Evolutionary conservation across 2,888 invertebrate genomes (phyloP).

Genomic region (Lasioglossum figueresi): DNA sequence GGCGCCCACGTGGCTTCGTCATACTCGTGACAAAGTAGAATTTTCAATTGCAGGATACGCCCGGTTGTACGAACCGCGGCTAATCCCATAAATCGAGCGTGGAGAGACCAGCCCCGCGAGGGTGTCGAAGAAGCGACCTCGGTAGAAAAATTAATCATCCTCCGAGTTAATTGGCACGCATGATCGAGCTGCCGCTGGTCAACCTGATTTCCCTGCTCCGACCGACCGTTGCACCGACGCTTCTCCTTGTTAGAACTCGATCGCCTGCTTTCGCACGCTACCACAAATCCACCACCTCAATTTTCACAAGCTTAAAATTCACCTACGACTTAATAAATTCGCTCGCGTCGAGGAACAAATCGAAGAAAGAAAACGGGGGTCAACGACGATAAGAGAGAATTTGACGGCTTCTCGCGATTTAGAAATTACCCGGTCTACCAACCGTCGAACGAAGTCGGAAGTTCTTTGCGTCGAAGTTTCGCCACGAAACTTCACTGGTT

Average conservation of each 20-base stretch:
- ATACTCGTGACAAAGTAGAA: constrained; percentile 77
- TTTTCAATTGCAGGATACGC: constrained; percentile 77
- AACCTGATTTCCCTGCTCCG: constrained; percentile 32
- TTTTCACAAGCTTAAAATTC: neutral
- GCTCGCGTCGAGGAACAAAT: neutral
- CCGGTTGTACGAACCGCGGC: constrained; percentile 74
- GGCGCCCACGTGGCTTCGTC: constrained; percentile 74
- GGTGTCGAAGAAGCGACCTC: constrained; percentile 48
- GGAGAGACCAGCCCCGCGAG: constrained; percentile 53
- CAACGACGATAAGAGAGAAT: neutral
- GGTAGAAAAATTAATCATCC: constrained; percentile 72
- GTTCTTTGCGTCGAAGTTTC: constrained; percentile 9
- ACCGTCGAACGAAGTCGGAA: neutral
- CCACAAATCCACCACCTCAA: neutral
- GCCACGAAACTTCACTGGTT: constrained; percentile 4
- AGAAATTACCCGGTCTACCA: neutral
- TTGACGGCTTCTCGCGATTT: neutral
- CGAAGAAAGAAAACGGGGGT: neutral
- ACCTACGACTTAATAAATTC: neutral
- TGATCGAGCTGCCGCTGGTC: constrained; percentile 63
- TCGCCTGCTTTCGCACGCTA: neutral
- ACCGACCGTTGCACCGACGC: neutral
- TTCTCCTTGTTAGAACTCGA: neutral
- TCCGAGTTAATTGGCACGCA: constrained; percentile 71
- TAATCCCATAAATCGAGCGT: constrained; percentile 74